phyloP scores from a whole-genome alignment of 2,888 invertebrate genomes.

The Stenichneumon culpator region DNA sequence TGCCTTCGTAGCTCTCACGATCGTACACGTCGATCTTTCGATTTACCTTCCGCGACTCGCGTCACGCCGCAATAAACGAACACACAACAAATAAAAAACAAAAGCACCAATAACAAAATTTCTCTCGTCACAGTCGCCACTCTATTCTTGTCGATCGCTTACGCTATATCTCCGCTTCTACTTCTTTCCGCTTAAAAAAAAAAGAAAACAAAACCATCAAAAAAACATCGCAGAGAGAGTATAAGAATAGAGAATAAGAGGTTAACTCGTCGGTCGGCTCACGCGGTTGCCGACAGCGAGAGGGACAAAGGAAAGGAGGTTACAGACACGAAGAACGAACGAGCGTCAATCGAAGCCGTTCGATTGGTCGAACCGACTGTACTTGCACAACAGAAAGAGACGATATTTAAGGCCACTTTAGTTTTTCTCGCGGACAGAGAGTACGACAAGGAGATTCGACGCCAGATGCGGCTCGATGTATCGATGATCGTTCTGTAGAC shows the following conservation, averaged over 20 bases:
- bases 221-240: not conserved
- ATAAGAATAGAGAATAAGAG: not conserved
- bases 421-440: not conserved
- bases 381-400: not conserved
- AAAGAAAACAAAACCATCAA: not conserved
- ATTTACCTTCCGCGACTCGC: slow-evolving; percentile 47
- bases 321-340: not conserved
- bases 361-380: not conserved
- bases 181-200: not conserved
- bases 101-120: slow-evolving; percentile 13
- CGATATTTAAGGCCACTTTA: not conserved
- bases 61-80: slow-evolving; percentile 1
- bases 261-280: not conserved
- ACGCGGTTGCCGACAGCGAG: not conserved
- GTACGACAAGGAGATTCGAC: not conserved
- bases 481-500: slow-evolving; percentile 9
- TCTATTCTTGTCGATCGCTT: not conserved
- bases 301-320: not conserved
- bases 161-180: slow-evolving; percentile 11
- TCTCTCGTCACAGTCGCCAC: not conserved
- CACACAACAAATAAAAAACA: not conserved
- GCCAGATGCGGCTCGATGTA: slow-evolving; percentile 8
- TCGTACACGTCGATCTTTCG: slow-evolving; percentile 66
- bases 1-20: slow-evolving; percentile 64
- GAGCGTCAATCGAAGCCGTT: not conserved